Evolutionary conservation across 2,113 vertebrate genomes (phyloP).

Genomic region (Phaethon lepturus): DNA sequence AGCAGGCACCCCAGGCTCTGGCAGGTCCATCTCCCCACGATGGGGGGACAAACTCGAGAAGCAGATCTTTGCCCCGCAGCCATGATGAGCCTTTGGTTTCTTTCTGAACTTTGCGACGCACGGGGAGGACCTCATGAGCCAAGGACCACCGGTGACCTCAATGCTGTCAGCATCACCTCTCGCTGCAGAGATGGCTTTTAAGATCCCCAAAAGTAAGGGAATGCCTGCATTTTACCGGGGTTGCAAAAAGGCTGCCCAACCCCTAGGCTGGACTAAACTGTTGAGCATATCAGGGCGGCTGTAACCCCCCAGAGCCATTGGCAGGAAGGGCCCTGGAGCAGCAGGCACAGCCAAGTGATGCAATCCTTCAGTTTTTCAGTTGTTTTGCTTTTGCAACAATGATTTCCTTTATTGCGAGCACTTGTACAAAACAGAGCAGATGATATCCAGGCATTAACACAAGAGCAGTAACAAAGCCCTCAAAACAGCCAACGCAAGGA

Average conservation of each 20-base stretch:
- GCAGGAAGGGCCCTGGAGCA: not conserved
- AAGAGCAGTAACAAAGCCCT: not conserved
- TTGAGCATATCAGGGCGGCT: accelerated
- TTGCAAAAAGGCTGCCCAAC: not conserved
- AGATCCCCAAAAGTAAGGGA: not conserved
- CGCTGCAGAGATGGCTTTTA: not conserved
- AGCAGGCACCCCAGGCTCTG: no score
- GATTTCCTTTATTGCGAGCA: not conserved
- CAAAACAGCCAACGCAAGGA: not conserved
- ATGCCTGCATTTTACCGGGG: not conserved
- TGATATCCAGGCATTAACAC: accelerated
- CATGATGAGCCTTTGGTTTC: not conserved
- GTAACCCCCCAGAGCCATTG: accelerated
- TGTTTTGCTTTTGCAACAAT: not conserved
- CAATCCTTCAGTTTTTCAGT: not conserved
- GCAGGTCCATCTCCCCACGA: not conserved
- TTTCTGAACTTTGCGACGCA: not conserved
- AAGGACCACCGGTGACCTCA: accelerated
- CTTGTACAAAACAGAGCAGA: not conserved
- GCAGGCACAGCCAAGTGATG: not conserved
- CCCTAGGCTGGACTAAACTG: not conserved
- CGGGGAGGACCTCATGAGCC: accelerated
- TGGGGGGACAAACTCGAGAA: accelerated
- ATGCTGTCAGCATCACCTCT: accelerated
- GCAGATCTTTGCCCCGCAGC: not conserved